Evolutionary conservation across 2,888 invertebrate species (phyloP), one percentile per base, ranked within the genome.

Genomic region (Caenorhabditis uteleia): DNA sequence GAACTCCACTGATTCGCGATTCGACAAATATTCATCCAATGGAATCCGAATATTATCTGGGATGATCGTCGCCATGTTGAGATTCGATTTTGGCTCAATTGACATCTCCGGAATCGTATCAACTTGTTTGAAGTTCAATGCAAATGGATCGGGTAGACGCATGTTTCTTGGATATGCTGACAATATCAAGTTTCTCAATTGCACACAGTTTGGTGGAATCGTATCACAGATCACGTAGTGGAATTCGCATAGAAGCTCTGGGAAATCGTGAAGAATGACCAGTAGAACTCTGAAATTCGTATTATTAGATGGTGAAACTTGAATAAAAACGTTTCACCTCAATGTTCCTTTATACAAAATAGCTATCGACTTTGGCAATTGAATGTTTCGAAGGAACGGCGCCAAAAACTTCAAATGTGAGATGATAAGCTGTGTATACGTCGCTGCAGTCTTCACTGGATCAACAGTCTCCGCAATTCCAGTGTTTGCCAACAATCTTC

Each of bases 161-260:
- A 98, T 98, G 83, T 93, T 94, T 45, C 95, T 88, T 10, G 98
- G 98, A 84, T 95, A 98, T 2, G 98, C 98, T 3, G 95, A 95
- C 66, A 99, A 87, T 51, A 99, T 95, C 55, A 99, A 88, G 84
- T 99, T 99, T 47, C 98, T 88, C 93, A 99, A 93, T 84, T 89
- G 97, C 75, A 98, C 95, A 85, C 98, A 98, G 85, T 98, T 98
- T 3, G 97, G 93, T 43, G 98, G 97, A 78, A 99, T 97, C 64
- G 93, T 95, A 85, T 99, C 98, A 85, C 98, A 97, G 86, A 99
- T 95, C 40, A 93, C 92, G 84, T 97, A 97, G 85, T 98, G 95
- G 85, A 95, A 97, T 84, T 99, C 98, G 85, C 97, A 97, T 47
- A 99, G 88, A 85, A 99, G 95, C 86, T 99, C 98, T 0, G 98